Base-by-base conservation (phyloP, 1,140 invertebrate species). In the Diabrotica undecimpunctata region DNA sequence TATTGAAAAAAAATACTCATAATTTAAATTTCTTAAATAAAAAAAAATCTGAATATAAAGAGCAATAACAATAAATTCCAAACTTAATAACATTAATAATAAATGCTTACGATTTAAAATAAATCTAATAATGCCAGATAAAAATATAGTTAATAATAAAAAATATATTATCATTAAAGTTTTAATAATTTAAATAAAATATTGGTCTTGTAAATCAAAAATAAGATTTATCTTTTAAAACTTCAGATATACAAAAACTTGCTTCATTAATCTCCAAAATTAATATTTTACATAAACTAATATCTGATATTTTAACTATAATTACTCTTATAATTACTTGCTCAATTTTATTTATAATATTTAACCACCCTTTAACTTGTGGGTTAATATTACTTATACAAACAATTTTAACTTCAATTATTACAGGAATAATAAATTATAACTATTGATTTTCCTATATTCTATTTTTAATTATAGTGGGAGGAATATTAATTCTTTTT, bases 141-240 rank as follows among this genome's bases (percentile, higher is more conserved):
- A 25, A 25, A 25, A 25, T 25, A 25, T 25, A 2, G 4, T 4
- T 25, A 25, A 25, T 25, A 25, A 75, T 69, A 75, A 74, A 72
- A 72, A 69, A 73, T 72, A 75, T 76, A 74, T 72, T 68, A 67
- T 75, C 79, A 75, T 58, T 58, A 76, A 77, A 76, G 82, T 81
- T 81, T 83, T 79, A 81, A 83, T 83, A 79, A 82, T 84, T 83
- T 83, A 83, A 13, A 72, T 74, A 82, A 83, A 84, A 83, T 76
- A 82, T 81, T 83, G 79, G 79, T 83, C 77, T 84, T 84, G 80
- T 83, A 84, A 84, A 82, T 73, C 79, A 83, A 81, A 79, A 78
- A 78, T 83, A 83, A 80, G 75, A 74, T 62, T 52, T 62, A 71
- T 78, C 75, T 80, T 81, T 83, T 80, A 81, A 81, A 81, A 81